A percentile compares a stretch with the other conserved stretches of the same genome.
Conservation (phyloP, 1,140 invertebrate species). For the Pogonus chalceus region DNA sequence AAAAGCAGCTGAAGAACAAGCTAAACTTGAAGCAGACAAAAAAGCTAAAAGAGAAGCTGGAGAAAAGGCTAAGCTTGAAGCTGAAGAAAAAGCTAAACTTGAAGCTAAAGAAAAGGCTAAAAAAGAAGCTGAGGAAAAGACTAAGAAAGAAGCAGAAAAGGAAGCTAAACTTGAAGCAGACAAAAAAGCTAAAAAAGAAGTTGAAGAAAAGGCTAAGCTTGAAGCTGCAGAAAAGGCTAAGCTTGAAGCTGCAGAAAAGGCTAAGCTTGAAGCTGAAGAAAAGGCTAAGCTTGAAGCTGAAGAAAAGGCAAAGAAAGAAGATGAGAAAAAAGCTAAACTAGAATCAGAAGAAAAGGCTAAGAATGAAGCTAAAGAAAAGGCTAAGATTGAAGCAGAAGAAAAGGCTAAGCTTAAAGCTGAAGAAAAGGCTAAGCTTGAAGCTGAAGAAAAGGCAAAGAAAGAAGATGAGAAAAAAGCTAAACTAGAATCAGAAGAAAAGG, state of each 20-base stretch:
- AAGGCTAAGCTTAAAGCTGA: conserved; percentile 23
- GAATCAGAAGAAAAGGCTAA: conserved; percentile 12
- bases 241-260: conserved; percentile 13
- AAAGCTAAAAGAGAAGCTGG: conserved; percentile 18
- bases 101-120: conserved; percentile 17
- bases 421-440: conserved; percentile 24
- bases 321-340: conserved; percentile 13
- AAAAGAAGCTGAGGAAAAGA: conserved; percentile 14
- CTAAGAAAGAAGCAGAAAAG: conserved; percentile 15
- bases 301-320: conserved; percentile 17
- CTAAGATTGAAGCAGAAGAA: too few species aligned
- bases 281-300: conserved; percentile 11
- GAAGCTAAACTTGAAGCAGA: conserved; percentile 15
- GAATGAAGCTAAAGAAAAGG: background rate
- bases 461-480: too few species aligned
- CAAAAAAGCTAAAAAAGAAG: conserved; percentile 27
- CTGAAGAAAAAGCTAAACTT: conserved; percentile 18
- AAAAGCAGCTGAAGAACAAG: conserved; percentile 20
- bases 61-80: conserved; percentile 17
- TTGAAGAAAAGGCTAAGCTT: conserved; percentile 28
- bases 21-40: conserved; percentile 16
- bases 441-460: too few species aligned
- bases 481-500: conserved; percentile 14
- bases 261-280: background rate
- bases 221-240: conserved; percentile 25